Conservation (phyloP, 1,140 invertebrate genomes). For the Helicoverpa armigera region DNA sequence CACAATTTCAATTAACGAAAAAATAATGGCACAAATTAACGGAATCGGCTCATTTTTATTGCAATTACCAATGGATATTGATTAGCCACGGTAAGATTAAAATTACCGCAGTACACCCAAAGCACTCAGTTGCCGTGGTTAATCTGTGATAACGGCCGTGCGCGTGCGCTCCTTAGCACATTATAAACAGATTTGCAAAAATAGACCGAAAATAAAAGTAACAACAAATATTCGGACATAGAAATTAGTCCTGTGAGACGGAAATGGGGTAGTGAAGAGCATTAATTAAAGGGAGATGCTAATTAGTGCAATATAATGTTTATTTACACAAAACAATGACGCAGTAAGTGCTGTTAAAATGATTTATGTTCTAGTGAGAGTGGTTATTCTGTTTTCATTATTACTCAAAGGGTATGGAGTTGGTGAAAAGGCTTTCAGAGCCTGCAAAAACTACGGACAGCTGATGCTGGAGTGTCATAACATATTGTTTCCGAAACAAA, state of each 20-base stretch:
- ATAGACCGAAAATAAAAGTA: background rate
- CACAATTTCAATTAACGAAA: conserved; percentile 6
- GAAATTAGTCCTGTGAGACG: background rate
- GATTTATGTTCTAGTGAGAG: background rate
- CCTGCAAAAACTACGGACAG: conserved; percentile 72
- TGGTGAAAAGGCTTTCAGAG: conserved; percentile 73
- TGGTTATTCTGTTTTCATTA: background rate
- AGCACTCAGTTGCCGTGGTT: conserved; percentile 60
- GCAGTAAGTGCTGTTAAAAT: conserved; percentile 4
- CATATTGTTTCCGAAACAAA: conserved; percentile 66
- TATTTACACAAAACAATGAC: background rate
- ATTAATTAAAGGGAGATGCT: background rate
- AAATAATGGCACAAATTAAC: conserved; percentile 15
- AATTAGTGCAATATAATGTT: background rate
- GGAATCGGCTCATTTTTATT: conserved; percentile 23
- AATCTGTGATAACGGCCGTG: conserved; percentile 69
- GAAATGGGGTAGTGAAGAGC: background rate
- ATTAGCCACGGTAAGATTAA: conserved; percentile 46
- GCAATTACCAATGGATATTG: conserved; percentile 47
- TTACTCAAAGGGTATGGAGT: conserved; percentile 40
- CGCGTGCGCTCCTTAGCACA: conserved; percentile 17
- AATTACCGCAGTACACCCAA: conserved; percentile 4
- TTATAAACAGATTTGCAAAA: background rate
- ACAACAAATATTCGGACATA: background rate
- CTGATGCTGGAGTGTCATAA: conserved; percentile 80